phyloP scores from a whole-genome alignment of 2,113 vertebrate species.

The Indicator maculatus region DNA sequence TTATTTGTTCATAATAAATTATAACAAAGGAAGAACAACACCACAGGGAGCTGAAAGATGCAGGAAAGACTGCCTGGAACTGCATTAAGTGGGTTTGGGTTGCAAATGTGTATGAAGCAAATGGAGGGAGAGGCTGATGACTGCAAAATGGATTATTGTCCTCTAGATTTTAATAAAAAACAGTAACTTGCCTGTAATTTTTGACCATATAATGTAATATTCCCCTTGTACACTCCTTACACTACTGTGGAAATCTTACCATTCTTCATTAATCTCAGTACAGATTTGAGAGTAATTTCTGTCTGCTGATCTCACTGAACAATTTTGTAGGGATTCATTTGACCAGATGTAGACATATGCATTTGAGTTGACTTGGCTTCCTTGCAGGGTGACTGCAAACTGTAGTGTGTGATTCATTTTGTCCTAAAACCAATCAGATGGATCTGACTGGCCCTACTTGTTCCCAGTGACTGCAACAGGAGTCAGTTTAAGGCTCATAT shows the following conservation, averaged over 20 bases:
- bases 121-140: background rate
- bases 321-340: background rate
- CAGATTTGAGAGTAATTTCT: background rate
- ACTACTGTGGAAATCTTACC: background rate
- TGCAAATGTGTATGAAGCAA: background rate
- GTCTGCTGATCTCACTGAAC: background rate
- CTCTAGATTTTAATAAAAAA: constrained; percentile 20
- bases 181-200: constrained; percentile 18
- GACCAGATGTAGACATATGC: background rate
- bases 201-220: background rate
- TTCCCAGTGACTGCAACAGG: background rate
- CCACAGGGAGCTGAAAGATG: background rate
- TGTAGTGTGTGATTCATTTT: background rate
- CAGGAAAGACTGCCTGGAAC: background rate
- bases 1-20: background rate
- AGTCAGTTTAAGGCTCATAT: background rate
- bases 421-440: background rate
- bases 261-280: background rate
- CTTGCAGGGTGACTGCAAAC: background rate
- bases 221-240: background rate
- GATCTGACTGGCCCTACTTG: background rate
- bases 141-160: background rate
- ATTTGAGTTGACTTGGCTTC: background rate
- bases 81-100: background rate
- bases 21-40: constrained; percentile 10